Conservation (phyloP, 2,888 invertebrate species). For the Caenorhabditis uteleia region DNA sequence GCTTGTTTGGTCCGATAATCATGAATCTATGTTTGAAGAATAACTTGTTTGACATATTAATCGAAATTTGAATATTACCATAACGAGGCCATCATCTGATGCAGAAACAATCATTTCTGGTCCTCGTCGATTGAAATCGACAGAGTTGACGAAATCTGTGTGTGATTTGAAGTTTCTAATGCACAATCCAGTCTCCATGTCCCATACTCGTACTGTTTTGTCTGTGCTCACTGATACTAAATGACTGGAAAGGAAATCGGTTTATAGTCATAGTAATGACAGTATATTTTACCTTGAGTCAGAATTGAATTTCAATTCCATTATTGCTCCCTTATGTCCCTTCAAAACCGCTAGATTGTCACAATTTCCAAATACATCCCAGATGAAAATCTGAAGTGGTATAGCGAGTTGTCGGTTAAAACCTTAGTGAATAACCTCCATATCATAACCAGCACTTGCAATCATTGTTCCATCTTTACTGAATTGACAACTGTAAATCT, state of each 20-base stretch:
- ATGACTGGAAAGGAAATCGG: slow-evolving; percentile 72
- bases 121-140: slow-evolving; percentile 80
- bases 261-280: background rate
- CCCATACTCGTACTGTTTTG: slow-evolving; percentile 93
- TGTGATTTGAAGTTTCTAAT: slow-evolving; percentile 78
- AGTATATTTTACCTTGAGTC: slow-evolving; percentile 43
- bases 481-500: slow-evolving; percentile 89
- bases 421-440: slow-evolving; percentile 81
- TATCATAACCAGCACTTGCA: slow-evolving; percentile 91
- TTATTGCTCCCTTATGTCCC: slow-evolving; percentile 92
- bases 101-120: slow-evolving; percentile 89
- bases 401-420: background rate
- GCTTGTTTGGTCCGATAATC: slow-evolving; percentile 87
- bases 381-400: slow-evolving; percentile 75
- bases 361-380: slow-evolving; percentile 97
- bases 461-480: slow-evolving; percentile 94
- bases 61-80: slow-evolving; percentile 72
- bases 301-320: slow-evolving; percentile 79
- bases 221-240: slow-evolving; percentile 92
- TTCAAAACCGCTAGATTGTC: slow-evolving; percentile 91
- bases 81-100: slow-evolving; percentile 90
- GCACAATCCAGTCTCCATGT: slow-evolving; percentile 85
- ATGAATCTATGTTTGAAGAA: slow-evolving; percentile 73
- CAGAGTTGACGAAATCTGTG: slow-evolving; percentile 75
- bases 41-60: background rate